Percentiles rank a stretch among this genome's conserved stretches.
phyloP scores from a whole-genome alignment of 2,797 vertebrate species.

The Acipenser ruthenus region DNA sequence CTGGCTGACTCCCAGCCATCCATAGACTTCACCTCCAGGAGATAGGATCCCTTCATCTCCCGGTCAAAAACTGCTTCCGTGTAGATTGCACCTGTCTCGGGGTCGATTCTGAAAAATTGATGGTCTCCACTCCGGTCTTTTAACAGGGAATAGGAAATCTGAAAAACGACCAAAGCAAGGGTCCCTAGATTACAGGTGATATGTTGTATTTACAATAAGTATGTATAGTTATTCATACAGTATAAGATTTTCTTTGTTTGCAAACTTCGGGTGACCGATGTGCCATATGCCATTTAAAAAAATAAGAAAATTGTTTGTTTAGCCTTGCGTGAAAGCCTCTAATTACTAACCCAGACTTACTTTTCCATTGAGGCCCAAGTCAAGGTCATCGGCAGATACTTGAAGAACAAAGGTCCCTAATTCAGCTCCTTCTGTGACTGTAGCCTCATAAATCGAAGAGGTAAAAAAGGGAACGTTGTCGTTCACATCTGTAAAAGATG shows the following conservation, averaged over 20 bases:
- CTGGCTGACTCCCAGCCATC: constrained; percentile 77
- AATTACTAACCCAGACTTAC: constrained; percentile 36
- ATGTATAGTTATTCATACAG: neutral
- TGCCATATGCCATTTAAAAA: neutral
- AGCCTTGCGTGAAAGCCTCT: neutral
- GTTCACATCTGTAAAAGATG: constrained; percentile 67
- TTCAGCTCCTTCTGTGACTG: constrained; percentile 67
- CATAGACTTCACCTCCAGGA: constrained; percentile 75
- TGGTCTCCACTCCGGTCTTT: constrained; percentile 74
- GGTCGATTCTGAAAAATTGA: constrained; percentile 63
- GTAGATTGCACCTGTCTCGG: constrained; percentile 69
- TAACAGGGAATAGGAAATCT: constrained; percentile 80
- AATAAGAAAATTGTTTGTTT: neutral
- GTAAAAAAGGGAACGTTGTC: constrained; percentile 89
- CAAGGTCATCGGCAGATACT: constrained; percentile 73
- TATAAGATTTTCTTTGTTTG: neutral
- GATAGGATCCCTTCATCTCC: constrained; percentile 75
- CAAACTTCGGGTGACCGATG: too few relatives aligned
- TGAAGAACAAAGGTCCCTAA: constrained; percentile 70
- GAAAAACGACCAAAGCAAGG: constrained; percentile 20
- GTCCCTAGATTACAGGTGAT: neutral
- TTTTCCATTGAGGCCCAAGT: constrained; percentile 76
- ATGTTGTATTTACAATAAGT: neutral
- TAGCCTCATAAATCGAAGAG: constrained; percentile 80
- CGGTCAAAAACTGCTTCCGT: constrained; percentile 74